Base-by-base conservation (phyloP, 1,140 invertebrate genomes). In the Aphaenogaster ashmeadi region DNA sequence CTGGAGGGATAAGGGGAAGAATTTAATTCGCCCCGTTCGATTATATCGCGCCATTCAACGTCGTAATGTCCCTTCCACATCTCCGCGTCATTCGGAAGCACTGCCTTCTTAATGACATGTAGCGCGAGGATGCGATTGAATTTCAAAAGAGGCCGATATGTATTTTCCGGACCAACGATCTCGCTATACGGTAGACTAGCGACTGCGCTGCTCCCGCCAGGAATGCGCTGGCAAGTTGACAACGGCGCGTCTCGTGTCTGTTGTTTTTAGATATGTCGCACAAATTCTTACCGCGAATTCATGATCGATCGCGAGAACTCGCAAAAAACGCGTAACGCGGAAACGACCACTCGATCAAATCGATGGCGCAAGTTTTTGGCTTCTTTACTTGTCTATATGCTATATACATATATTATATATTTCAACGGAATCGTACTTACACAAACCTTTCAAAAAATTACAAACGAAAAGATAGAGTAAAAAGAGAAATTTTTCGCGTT, bases 1-100 rank as follows among this genome's bases (percentile, higher is more conserved):
- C 18, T 58, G 36, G 2, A 58, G n/a, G 1, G 36, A 60, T 8
- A 58, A 75, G n/a, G 13, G 36, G 21, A 60, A 79, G 66, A 85
- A 66, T 92, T 87, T 91, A 92, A 94, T 94, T 93, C 92, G 92
- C 93, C 93, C 93, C 90, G 93, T 94, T 94, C 89, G 91, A 95
- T 94, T 93, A 93, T 86, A 90, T 88, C 88, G 79, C 86, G 92
- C 86, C 86, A 60, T 92, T 52, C 74, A 91, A 91, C 62, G 15
- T 33, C 38, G 18, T 33, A 44, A 69, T 88, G 91, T 92, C 90
- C 58, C 58, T 88, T 67, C 75, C 87, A 27, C 21, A 85, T 58
- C 54, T 15, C 18, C 5, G 11, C 9, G 13, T 27, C 41, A 33
- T 41, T 21, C 67, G 1, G 33, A 60, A n/a, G 67, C 21, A 33